Evolutionary conservation across 2,888 invertebrate species (phyloP), one percentile per base, ranked within the genome.

Genomic region (Agonopterix subpropinquella): DNA sequence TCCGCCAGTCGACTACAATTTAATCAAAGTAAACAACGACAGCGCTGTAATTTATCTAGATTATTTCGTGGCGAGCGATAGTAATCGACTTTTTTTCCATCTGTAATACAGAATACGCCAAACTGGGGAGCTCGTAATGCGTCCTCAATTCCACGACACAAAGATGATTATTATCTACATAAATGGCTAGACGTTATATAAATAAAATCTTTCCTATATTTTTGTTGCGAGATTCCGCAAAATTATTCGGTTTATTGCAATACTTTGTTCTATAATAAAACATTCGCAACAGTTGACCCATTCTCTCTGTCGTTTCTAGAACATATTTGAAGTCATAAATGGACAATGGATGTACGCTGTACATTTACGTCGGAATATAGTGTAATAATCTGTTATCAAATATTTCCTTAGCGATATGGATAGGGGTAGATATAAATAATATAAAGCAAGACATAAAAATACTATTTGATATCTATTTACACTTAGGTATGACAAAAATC

Each of bases 1-100:
- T 79, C 79, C 77, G 70, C 75, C 81, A 82, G 85, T 86, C 82
- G 80, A 83, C 81, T 86, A 86, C 87, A 87, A 85, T 87, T 88
- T 88, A 88, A 88, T 88, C 88, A 88, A 84, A 87, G 83, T 81
- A 87, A 88, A 87, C 87, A 88, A 84, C 80, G 80, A 77, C 71
- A 67, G 66, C 65, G 63, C 73, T 72, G 86, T 87, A 85, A 88
- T 88, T 87, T 86, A 82, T 88, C 87, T 82, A 78, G 87, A 87
- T 87, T 86, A 86, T 85, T 85, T 81, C 73, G 84, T 71, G 84
- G 84, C 77, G 77, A 82, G 70, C 78, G 79, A 79, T 81, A 77
- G 82, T 79, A 83, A 86, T 84, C 78, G 78, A 78, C 78, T 85
- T 86, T 85, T 86, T 86, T 79, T 73, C 73, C 47, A 61, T 77